These are phyloP conservation scores for Serilophus lunatus DNA, from an alignment of 2,113 vertebrate species.

Conservation along the genomic window DNA sequence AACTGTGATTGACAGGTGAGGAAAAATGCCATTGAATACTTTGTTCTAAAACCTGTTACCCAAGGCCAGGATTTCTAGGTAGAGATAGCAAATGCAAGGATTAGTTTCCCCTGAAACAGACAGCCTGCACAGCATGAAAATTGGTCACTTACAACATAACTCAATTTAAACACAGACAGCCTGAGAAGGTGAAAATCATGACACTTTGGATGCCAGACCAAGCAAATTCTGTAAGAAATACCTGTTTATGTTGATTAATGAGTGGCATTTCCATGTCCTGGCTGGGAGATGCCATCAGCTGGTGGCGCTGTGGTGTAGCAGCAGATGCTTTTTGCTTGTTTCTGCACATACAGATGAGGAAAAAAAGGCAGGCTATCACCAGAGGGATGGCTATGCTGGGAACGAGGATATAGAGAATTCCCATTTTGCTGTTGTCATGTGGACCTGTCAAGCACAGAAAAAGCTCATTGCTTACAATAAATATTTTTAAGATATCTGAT, in stretches of 20 bases:
- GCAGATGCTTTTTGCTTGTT: constrained; percentile 90
- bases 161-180: not conserved
- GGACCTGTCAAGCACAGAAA: constrained; percentile 74
- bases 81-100: not conserved
- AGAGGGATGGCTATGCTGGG: constrained; percentile 93
- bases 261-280: constrained; percentile 94
- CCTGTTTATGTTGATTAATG: constrained; percentile 92
- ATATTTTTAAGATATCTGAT: not conserved
- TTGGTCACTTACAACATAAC: rapidly evolving
- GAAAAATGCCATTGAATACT: not conserved
- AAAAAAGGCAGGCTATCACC: constrained; percentile 93
- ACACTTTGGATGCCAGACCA: rapidly evolving
- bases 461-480: not conserved
- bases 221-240: constrained; percentile 40
- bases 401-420: constrained; percentile 93
- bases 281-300: constrained; percentile 84
- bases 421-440: constrained; percentile 87
- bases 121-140: not conserved
- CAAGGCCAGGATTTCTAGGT: not conserved
- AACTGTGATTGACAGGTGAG: not conserved
- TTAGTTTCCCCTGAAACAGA: not conserved
- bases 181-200: rapidly evolving
- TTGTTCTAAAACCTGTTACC: not conserved
- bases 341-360: constrained; percentile 93
- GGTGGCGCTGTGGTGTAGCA: constrained; percentile 81